Percentiles rank a stretch among this genome's conserved stretches.
These are phyloP conservation scores for Drosophila meridionalis DNA, from an alignment of 2,888 invertebrate species.

Conservation along the genomic window DNA sequence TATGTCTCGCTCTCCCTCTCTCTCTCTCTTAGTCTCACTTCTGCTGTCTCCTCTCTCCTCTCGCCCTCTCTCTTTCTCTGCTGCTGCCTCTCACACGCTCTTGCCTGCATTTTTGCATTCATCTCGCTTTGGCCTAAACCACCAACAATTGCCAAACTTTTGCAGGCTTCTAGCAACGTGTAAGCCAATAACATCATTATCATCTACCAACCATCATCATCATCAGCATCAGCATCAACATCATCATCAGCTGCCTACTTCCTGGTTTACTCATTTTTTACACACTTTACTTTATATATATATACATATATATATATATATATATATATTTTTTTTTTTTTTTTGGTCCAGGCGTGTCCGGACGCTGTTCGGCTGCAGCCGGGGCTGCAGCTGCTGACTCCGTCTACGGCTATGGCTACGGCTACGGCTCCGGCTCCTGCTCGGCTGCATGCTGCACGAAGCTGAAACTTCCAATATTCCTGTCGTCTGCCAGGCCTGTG, in stretches of 20 bases:
- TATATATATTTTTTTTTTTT: background rate
- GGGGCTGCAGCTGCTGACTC: background rate
- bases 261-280: constrained; percentile 16
- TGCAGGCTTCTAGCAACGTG: constrained; percentile 20
- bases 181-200: constrained; percentile 31
- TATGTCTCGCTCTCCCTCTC: background rate
- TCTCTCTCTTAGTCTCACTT: background rate
- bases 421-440: background rate
- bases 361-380: constrained; percentile 2
- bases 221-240: background rate
- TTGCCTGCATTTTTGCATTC: background rate
- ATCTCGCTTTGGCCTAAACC: constrained; percentile 20
- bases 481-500: constrained; percentile 14
- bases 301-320: too few species aligned
- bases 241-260: constrained; percentile 28
- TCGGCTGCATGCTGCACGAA: constrained; percentile 33
- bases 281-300: background rate
- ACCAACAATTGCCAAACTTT: constrained; percentile 18
- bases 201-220: constrained; percentile 16
- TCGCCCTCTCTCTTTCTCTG: background rate
- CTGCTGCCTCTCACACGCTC: background rate
- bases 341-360: constrained; percentile 20
- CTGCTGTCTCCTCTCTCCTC: background rate
- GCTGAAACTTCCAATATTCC: constrained; percentile 57
- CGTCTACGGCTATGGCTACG: background rate